Evolutionary conservation across 2,797 vertebrate species (phyloP), one percentile per base, ranked within the genome.

Genomic region (Alcedo atthis): DNA sequence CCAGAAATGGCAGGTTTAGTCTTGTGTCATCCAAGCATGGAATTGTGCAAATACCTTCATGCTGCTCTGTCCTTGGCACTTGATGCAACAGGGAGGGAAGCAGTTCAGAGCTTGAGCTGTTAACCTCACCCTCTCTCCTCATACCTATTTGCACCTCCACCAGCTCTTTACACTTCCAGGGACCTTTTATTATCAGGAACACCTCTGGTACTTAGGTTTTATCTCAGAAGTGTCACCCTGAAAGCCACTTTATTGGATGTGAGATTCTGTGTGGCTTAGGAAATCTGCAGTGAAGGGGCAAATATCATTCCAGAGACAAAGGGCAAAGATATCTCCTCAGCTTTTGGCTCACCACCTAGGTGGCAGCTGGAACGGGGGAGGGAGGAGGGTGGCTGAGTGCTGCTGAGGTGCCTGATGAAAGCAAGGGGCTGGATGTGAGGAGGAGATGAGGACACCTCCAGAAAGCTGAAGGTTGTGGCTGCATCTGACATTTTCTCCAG

Each of bases 21-120:
- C 48, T 75, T 2, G 0, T 19, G 6, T 37, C 1, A 3, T 48
- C 48, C 19, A 25, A 12, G 17, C 4, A 2, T 49, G 58, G n/a
- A 15, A 32, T 53, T 42, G 32, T 73, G 21, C 42, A 46, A n/a
- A 37, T 49, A 13, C 19, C 55, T 70, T 85, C 20, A 3, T 54
- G 16, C 46, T 66, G 12, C 63, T 57, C 53, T 84, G 2, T 59
- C 55, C 26, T 46, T 49, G 37, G 35, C 22, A 46, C 6, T 46
- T 61, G 37, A 6, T 78, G 4, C 30, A 37, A 43, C 0, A 8
- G 4, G 28, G 40, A 48, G 6, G 8, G 9, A 9, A 79, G 14
- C 16, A 32, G 66, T 12, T 40, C 15, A 12, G 32, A 25, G n/a
- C 64, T 57, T 57, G 48, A 64, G 12, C 19, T 9, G 3, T 18